Evolutionary conservation across 2,888 invertebrate genomes (phyloP).

Genomic region (Falcaria lacertinaria): DNA sequence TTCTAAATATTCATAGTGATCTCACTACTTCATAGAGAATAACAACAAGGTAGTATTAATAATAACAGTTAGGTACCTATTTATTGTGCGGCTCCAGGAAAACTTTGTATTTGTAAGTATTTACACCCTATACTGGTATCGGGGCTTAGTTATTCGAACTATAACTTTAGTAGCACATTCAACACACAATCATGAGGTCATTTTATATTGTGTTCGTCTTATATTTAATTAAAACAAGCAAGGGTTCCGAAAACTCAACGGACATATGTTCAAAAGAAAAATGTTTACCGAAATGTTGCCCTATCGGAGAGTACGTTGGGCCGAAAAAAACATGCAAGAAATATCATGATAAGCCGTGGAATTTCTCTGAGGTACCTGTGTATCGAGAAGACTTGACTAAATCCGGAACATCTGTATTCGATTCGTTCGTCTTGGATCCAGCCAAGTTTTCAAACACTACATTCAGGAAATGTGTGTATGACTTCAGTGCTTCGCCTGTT

Average conservation of each 20-base stretch:
- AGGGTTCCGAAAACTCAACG: neutral
- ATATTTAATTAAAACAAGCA: neutral
- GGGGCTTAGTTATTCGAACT: no score
- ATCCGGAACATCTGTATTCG: neutral
- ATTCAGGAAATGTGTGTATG: neutral
- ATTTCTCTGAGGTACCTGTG: neutral
- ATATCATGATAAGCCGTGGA: neutral
- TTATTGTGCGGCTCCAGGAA: no score
- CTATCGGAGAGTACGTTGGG: neutral
- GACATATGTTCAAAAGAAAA: neutral
- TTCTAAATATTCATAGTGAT: no score
- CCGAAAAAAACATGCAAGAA: neutral
- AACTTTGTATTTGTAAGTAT: no score
- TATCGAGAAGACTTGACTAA: neutral
- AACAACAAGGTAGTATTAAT: no score
- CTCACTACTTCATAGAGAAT: no score
- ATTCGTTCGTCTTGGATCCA: neutral
- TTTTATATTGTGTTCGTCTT: neutral
- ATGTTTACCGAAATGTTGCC: constrained; percentile 3
- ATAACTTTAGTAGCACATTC: no score
- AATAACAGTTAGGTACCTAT: no score
- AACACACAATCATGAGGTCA: no score
- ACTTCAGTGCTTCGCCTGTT: neutral
- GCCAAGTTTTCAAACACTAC: neutral
- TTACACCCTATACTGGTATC: no score